Conservation (phyloP, 2,113 vertebrate species). For the Myotis yumanensis region DNA sequence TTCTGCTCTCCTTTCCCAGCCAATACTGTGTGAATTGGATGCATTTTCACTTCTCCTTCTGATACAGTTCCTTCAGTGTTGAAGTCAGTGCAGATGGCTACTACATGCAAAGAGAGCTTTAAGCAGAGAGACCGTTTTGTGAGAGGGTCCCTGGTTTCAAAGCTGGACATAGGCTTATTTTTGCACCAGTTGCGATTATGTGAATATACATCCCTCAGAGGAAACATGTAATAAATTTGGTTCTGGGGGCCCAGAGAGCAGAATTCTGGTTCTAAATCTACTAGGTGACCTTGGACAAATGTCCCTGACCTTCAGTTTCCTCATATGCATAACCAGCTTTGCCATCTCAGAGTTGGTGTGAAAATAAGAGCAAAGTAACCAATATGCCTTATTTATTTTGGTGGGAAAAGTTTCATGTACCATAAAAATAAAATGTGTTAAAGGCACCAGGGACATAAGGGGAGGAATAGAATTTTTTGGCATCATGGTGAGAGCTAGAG, state of each 20-base stretch:
- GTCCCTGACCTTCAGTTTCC: not conserved
- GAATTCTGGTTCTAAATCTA: not conserved
- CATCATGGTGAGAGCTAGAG: not conserved
- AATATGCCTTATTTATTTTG: not conserved
- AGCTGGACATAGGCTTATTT: not conserved
- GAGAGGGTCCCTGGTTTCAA: not conserved
- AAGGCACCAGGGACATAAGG: not conserved
- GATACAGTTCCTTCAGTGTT: not conserved
- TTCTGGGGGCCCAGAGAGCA: not conserved
- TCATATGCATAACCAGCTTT: not conserved
- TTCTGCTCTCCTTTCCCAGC: not conserved
- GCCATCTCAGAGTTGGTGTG: not conserved
- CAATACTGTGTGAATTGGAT: not conserved
- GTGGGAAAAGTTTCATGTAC: not conserved
- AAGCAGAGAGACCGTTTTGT: too few species aligned
- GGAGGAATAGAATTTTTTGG: not conserved
- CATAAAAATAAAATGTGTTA: not conserved
- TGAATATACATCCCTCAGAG: not conserved
- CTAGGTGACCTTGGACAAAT: not conserved
- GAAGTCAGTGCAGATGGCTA: not conserved
- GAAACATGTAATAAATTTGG: not conserved
- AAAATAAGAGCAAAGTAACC: not conserved
- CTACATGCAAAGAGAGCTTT: not conserved
- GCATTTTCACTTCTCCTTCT: not conserved
- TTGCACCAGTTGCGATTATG: too few species aligned